phyloP scores from a whole-genome alignment of 2,888 invertebrate genomes.

The Cepaea hortensis region DNA sequence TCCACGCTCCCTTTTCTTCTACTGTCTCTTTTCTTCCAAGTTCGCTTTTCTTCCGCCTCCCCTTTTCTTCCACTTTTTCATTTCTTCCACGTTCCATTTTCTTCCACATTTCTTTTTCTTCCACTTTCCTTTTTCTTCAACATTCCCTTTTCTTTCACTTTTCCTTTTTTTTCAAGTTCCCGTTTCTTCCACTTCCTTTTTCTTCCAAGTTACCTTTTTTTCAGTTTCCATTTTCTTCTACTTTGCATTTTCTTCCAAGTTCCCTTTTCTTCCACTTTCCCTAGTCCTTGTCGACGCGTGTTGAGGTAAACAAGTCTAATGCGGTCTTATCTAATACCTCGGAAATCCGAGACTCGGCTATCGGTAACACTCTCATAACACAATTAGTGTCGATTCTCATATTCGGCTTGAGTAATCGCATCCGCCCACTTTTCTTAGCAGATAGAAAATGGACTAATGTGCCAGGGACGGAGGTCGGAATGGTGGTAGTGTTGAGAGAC shows the following conservation, averaged over 20 bases:
- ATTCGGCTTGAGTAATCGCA: no score
- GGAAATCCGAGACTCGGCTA: no score
- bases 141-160: not conserved
- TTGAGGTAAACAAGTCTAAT: no score
- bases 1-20: no score
- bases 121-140: not conserved
- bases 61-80: not conserved
- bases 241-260: not conserved
- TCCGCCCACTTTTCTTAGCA: not conserved
- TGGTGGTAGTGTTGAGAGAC: no score
- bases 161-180: not conserved
- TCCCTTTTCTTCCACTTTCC: not conserved
- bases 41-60: not conserved
- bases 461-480: not conserved
- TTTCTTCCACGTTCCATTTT: not conserved
- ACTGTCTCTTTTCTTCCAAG: no score
- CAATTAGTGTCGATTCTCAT: no score
- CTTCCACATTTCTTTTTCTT: not conserved
- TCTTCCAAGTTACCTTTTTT: not conserved
- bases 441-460: not conserved
- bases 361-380: no score
- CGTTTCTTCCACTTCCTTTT: not conserved
- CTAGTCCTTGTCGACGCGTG: not conserved
- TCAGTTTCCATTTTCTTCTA: not conserved
- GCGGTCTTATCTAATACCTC: no score